Evolutionary conservation across 1,140 invertebrate genomes (phyloP).

Genomic region (Heliconius hewitsoni): DNA sequence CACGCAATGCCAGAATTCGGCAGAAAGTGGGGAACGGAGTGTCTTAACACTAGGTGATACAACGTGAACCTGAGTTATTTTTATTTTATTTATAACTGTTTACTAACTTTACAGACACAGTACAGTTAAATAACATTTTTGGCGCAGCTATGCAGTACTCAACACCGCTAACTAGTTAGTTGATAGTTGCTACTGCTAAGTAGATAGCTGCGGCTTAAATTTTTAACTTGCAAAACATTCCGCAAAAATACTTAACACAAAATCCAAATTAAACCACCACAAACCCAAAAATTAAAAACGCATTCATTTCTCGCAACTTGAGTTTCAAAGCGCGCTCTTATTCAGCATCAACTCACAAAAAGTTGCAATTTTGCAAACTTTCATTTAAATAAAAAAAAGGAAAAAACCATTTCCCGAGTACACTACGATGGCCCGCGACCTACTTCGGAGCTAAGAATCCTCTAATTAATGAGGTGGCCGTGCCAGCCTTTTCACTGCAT

Average conservation of each 20-base stretch:
- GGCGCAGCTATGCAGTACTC: neutral
- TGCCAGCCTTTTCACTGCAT: slow-evolving; percentile 38
- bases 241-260: slow-evolving; percentile 11
- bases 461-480: slow-evolving; percentile 42
- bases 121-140: too few species aligned
- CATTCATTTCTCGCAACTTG: slow-evolving; percentile 15
- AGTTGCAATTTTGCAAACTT: slow-evolving; percentile 11
- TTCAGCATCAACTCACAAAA: slow-evolving; percentile 18
- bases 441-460: slow-evolving; percentile 38
- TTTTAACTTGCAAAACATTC: neutral
- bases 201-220: neutral
- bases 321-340: slow-evolving; percentile 16
- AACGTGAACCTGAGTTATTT: too few species aligned
- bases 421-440: slow-evolving; percentile 31
- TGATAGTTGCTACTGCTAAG: neutral
- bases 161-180: neutral
- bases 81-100: too few species aligned
- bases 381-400: slow-evolving; percentile 18
- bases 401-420: slow-evolving; percentile 19
- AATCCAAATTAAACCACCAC: slow-evolving; percentile 10
- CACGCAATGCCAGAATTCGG: too few species aligned
- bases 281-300: slow-evolving; percentile 19
- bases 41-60: too few species aligned
- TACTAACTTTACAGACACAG: too few species aligned
- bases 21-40: too few species aligned